A percentile compares a stretch with the other conserved stretches of the same genome.
These are phyloP conservation scores for Phoeniculus purpureus DNA, from an alignment of 2,797 vertebrate species.

Conservation along the genomic window DNA sequence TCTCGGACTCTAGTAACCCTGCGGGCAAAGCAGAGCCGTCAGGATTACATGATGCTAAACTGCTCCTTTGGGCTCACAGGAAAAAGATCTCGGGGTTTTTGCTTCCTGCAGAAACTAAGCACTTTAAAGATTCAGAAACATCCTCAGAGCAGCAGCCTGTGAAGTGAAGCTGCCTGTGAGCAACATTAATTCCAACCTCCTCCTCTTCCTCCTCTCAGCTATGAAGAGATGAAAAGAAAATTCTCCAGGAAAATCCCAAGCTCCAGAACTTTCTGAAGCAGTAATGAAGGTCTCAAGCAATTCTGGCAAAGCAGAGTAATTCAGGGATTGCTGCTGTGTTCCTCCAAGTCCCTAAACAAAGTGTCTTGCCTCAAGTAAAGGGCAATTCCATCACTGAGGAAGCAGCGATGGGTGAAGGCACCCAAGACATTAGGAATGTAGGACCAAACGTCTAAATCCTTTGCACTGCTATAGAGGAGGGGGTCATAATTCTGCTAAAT, in stretches of 20 bases:
- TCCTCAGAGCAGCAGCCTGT: background rate
- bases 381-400: background rate
- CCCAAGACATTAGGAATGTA: background rate
- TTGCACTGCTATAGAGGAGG: background rate
- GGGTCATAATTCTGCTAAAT: background rate
- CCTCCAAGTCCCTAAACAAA: background rate
- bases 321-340: background rate
- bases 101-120: background rate
- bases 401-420: background rate
- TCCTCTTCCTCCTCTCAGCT: background rate
- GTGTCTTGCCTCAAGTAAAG: background rate
- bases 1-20: background rate
- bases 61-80: background rate
- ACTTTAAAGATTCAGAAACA: conserved; percentile 15
- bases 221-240: conserved; percentile 12
- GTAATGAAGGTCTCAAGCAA: background rate
- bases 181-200: background rate
- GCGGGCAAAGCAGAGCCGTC: background rate
- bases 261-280: background rate
- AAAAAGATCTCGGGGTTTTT: background rate
- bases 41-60: background rate
- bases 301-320: background rate
- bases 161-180: background rate
- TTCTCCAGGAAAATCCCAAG: background rate
- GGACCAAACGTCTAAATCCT: background rate